Evolutionary conservation across 2,797 vertebrate genomes (phyloP).

Genomic region (Platyrinchus mystaceus): DNA sequence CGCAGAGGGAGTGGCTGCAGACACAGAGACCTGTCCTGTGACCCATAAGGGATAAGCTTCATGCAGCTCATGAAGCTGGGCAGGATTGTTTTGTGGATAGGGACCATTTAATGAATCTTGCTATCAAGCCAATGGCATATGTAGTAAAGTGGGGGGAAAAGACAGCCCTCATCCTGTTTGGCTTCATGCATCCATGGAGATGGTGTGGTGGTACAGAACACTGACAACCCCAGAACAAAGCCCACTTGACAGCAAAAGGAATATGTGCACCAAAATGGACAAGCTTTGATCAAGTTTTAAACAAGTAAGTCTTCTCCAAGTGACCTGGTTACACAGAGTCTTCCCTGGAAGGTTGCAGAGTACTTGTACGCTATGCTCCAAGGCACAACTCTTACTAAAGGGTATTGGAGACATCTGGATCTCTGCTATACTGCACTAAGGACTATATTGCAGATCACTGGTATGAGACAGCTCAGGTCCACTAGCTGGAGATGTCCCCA

Average conservation of each 20-base stretch:
- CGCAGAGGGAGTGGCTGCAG: not conserved
- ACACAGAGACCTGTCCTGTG: not conserved
- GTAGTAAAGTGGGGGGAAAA: not conserved
- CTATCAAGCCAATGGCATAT: not conserved
- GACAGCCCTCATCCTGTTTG: not conserved
- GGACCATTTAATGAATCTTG: not conserved
- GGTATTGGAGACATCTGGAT: not conserved
- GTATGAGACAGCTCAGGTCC: not conserved
- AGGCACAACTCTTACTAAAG: not conserved
- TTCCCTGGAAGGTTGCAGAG: not conserved
- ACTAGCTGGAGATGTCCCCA: not conserved
- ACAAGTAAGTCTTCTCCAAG: not conserved
- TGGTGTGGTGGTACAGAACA: not conserved
- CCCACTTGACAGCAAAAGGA: not conserved
- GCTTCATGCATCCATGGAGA: not conserved
- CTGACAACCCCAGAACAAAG: not conserved
- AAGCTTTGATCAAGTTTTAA: not conserved
- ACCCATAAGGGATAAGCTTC: not conserved
- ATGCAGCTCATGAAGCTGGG: not conserved
- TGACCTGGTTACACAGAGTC: not conserved
- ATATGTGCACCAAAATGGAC: not conserved
- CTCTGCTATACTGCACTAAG: not conserved
- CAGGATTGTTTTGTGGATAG: not conserved
- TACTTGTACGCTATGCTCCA: fast-evolving
- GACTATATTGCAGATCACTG: fast-evolving